phyloP scores from a whole-genome alignment of 2,888 invertebrate species.

The Diaphora mendica region DNA sequence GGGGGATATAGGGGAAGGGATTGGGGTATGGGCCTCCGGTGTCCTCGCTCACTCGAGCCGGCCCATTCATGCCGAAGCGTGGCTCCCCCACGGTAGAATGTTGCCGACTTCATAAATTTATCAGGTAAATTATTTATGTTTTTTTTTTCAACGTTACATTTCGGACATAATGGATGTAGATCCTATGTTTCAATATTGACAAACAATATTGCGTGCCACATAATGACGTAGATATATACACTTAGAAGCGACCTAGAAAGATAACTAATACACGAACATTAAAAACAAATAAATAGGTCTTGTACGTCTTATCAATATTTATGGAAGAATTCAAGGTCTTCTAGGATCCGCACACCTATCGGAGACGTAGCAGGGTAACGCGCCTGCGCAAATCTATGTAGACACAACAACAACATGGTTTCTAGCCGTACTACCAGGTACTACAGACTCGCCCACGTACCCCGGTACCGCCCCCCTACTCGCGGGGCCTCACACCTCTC shows the following conservation, averaged over 20 bases:
- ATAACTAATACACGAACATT: background rate
- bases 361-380: slow-evolving; percentile 52
- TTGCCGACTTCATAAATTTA: slow-evolving; percentile 7
- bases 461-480: slow-evolving; percentile 55
- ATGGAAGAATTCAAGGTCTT: slow-evolving; percentile 73
- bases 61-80: too few relatives aligned
- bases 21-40: too few relatives aligned
- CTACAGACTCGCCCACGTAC: slow-evolving; percentile 86
- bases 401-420: slow-evolving; percentile 82
- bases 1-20: too few relatives aligned
- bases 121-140: background rate
- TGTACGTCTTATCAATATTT: slow-evolving; percentile 60
- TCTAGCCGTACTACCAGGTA: slow-evolving; percentile 81
- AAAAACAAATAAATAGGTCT: slow-evolving; percentile 49
- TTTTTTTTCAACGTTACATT: background rate
- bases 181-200: background rate
- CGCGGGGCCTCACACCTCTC: slow-evolving; percentile 46
- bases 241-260: background rate
- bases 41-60: too few relatives aligned
- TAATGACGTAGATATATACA: background rate
- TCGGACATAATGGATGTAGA: background rate
- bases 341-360: slow-evolving; percentile 53
- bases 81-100: too few relatives aligned
- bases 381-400: slow-evolving; percentile 80
- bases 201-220: background rate